phyloP scores from a whole-genome alignment of 2,888 invertebrate species.

The Erebia epiphron region DNA sequence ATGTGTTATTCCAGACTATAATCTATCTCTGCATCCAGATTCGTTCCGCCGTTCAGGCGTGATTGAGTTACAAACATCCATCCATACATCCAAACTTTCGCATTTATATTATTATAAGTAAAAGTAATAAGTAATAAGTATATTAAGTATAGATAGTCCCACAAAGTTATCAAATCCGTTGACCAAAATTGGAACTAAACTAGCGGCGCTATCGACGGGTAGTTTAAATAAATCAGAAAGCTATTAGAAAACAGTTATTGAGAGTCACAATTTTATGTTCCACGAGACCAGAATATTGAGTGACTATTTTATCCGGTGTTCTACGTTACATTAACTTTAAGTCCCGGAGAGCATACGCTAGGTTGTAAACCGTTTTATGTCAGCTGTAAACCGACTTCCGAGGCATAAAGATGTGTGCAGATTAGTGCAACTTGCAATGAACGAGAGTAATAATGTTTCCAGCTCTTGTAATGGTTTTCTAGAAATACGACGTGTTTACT shows the following conservation, averaged over 20 bases:
- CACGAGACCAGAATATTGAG: constrained; percentile 25
- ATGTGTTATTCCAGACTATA: no score
- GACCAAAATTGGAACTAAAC: no score
- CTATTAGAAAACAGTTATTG: neutral
- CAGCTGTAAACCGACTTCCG: constrained; percentile 37
- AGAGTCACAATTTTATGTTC: neutral
- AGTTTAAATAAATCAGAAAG: neutral
- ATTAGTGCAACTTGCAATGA: constrained; percentile 34
- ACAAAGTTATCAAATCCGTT: no score
- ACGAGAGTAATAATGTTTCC: constrained; percentile 15
- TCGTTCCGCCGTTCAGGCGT: no score
- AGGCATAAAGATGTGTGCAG: constrained; percentile 33
- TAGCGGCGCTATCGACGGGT: no score
- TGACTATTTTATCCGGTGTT: constrained; percentile 31
- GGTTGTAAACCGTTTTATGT: constrained; percentile 37
- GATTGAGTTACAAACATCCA: no score
- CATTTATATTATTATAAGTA: no score
- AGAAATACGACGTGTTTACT: constrained; percentile 12
- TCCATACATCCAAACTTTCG: no score
- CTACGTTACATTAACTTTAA: constrained; percentile 35
- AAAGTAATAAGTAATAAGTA: no score
- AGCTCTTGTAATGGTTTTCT: constrained; percentile 1
- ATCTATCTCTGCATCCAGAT: no score
- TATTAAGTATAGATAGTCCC: no score
- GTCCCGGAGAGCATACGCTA: constrained; percentile 28